Percentiles rank a stretch among this genome's conserved stretches.
Conservation (phyloP, 2,797 vertebrate species). For the Vultur gryphus region DNA sequence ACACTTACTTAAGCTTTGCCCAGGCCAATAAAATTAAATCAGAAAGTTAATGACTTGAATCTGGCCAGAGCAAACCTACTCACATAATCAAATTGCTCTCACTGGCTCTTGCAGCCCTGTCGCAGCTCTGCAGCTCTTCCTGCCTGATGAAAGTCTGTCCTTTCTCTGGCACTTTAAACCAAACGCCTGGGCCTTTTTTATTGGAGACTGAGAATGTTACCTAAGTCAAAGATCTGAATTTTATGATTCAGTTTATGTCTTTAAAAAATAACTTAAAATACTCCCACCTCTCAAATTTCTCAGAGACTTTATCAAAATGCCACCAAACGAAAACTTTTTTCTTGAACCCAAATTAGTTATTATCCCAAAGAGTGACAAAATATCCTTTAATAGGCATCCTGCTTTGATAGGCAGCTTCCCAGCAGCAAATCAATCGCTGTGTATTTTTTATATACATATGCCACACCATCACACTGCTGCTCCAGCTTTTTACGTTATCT, state of each 20-base stretch:
- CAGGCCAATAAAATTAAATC: neutral
- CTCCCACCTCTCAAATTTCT: neutral
- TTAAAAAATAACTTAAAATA: neutral
- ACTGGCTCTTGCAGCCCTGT: neutral
- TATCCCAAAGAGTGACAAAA: neutral
- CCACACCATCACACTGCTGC: neutral
- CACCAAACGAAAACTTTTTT: neutral
- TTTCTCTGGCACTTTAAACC: neutral
- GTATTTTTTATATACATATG: neutral
- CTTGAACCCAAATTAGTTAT: neutral
- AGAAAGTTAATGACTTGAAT: neutral
- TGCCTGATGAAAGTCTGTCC: neutral
- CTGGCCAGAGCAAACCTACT: neutral
- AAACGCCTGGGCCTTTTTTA: neutral
- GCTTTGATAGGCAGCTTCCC: neutral
- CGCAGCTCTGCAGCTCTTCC: neutral
- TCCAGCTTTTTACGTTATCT: neutral
- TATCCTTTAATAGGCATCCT: neutral
- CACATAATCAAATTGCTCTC: neutral
- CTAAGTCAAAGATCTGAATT: neutral
- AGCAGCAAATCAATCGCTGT: neutral
- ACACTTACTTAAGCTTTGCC: neutral
- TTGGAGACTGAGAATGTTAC: neutral
- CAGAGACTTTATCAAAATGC: neutral
- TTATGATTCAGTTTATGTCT: neutral